Evolutionary conservation across 2,113 vertebrate species (phyloP).

Genomic region (Pontoporia blainvillei): DNA sequence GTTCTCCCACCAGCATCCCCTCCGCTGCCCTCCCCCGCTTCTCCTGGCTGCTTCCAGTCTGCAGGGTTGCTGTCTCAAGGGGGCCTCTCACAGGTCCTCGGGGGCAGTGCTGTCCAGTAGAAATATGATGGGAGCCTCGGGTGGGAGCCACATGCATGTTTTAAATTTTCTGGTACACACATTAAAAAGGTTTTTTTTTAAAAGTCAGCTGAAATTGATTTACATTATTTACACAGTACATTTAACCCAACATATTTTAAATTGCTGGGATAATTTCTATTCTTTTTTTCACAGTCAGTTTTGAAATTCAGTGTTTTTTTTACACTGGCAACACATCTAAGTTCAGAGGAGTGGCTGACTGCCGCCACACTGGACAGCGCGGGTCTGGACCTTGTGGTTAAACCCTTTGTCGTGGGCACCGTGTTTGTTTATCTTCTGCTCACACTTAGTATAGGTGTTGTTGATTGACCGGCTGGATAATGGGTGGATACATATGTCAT

Average conservation of each 20-base stretch:
- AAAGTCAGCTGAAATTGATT: not conserved
- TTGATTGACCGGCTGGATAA: not conserved
- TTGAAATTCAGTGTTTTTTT: not conserved
- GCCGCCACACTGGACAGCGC: accelerated
- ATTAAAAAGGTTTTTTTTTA: not conserved
- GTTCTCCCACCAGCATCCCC: not conserved
- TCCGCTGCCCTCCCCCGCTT: not conserved
- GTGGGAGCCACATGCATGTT: not conserved
- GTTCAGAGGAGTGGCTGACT: not conserved
- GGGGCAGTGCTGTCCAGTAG: not conserved
- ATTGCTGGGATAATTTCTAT: not conserved
- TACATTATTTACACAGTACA: not conserved
- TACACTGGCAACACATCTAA: not conserved
- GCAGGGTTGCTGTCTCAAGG: not conserved
- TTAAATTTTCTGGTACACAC: not conserved
- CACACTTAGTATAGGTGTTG: not conserved
- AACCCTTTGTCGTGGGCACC: accelerated
- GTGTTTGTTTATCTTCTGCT: not conserved
- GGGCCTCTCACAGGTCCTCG: not conserved
- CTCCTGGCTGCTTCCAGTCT: not conserved
- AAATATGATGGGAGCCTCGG: not conserved
- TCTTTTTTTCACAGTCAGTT: not conserved
- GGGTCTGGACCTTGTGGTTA: not conserved
- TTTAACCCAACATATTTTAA: not conserved
- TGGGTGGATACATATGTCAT: not conserved